Evolutionary conservation across 2,888 invertebrate species (phyloP).

Genomic region (Panopea generosa): DNA sequence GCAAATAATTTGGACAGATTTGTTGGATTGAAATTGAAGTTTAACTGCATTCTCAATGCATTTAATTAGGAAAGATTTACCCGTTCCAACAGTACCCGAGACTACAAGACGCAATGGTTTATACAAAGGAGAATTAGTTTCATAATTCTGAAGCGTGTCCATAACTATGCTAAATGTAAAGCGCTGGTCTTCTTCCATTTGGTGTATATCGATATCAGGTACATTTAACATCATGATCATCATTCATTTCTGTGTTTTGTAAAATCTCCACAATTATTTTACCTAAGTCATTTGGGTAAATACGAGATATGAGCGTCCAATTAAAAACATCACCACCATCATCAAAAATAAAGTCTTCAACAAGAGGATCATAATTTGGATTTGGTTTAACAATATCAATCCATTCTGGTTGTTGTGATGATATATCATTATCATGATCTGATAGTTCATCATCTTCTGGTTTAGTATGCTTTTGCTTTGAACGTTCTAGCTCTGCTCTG

Average conservation of each 20-base stretch:
- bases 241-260: too few relatives aligned
- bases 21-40: conserved; percentile 17
- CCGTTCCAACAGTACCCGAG: conserved; percentile 47
- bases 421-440: not conserved
- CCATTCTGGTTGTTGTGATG: conserved; percentile 24
- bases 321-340: conserved; percentile 4
- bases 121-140: not conserved
- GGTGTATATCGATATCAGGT: conserved; percentile 12
- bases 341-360: conserved; percentile 5
- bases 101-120: conserved; percentile 39
- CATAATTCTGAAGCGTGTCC: conserved; percentile 20
- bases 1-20: conserved; percentile 41
- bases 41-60: conserved; percentile 28
- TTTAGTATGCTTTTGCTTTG: not conserved
- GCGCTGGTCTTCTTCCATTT: conserved; percentile 15
- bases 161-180: conserved; percentile 39
- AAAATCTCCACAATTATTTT: too few relatives aligned
- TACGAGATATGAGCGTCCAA: not conserved
- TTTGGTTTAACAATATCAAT: conserved; percentile 16
- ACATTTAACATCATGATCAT: not conserved
- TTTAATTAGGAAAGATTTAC: conserved; percentile 43
- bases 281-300: not conserved
- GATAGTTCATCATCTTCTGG: not conserved
- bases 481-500: conserved; percentile 52
- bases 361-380: conserved; percentile 2